Evolutionary conservation across 2,888 invertebrate genomes (phyloP), one percentile per base, ranked within the genome.

Genomic region (Carterocephalus palaemon): DNA sequence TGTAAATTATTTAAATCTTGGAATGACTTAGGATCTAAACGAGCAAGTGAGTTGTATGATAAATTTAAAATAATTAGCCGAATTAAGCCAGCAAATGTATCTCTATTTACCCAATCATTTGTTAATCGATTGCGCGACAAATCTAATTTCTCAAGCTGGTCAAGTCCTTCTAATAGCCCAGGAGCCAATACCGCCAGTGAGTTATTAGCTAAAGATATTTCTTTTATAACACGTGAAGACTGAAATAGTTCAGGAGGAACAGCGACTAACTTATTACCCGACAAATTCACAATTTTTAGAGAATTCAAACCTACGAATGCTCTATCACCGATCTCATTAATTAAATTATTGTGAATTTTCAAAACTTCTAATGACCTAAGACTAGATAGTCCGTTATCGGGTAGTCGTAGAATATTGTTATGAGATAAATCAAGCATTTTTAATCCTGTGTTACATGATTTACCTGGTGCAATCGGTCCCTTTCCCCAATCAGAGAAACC

Each of bases 241-340:
- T 91, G 89, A 75, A 95, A 93, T 59, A 95, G 75, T 75, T 93
- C 92, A 10, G 93, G 92, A 36, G 95, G 95, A 57, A 95, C 88
- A 29, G 92, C 92, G 36, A 91, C 91, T 64, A 96, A 87, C 66
- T 90, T 90, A 84, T 96, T 95, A 69, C 92, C 92, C 6, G 94
- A 93, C 69, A 95, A 83, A 81, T 95, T 94, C 33, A 96, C 81
- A 59, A 90, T 89, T 68, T 90, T 90, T 60, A 95, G 82, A 53
- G 90, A 88, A 57, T 83, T 88, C 56, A 95, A 80, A 52, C 93
- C 93, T 49, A 89, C 90, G 55, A 95, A 90, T 36, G 94, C 92
- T 57, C 92, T 88, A 69, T 94, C 94, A 28, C 91, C 92, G 54
- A 94, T 88, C 57, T 92, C 91, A 51, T 91, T 90, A 60, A 95